Conservation (phyloP, 1,140 invertebrate genomes). For the Dinothrombium tinctorium region DNA sequence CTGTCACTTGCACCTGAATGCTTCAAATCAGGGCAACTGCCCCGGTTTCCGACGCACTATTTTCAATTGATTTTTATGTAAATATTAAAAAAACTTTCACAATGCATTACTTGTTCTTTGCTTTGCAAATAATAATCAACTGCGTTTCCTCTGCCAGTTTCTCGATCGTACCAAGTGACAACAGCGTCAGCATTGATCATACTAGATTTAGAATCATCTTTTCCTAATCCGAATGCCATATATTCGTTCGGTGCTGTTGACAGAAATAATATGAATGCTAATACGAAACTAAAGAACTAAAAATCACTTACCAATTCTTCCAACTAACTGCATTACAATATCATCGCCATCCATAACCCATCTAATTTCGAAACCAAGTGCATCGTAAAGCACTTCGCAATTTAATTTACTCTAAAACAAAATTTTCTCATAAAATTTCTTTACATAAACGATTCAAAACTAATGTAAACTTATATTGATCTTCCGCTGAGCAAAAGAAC, state of each 20-base stretch:
- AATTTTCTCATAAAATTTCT: too few species aligned
- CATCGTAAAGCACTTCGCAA: constrained; percentile 67
- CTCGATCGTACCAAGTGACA: constrained; percentile 47
- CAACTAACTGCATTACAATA: constrained; percentile 68
- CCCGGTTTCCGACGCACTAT: constrained; percentile 44
- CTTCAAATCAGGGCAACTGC: constrained; percentile 54
- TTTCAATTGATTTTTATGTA: too few species aligned
- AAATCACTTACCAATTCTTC: constrained; percentile 48
- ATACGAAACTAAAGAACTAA: neutral
- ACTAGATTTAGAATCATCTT: constrained; percentile 35
- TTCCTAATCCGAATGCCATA: constrained; percentile 64
- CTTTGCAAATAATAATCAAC: constrained; percentile 13
- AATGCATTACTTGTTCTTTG: constrained; percentile 6
- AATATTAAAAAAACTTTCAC: constrained; percentile 2
- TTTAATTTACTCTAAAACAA: constrained; percentile 71
- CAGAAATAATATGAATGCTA: too few species aligned
- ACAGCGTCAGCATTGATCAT: constrained; percentile 69
- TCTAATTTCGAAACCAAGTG: constrained; percentile 59
- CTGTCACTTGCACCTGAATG: constrained; percentile 37
- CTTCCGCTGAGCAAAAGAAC: too few species aligned
- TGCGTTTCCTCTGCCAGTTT: constrained; percentile 32
- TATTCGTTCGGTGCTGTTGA: constrained; percentile 46
- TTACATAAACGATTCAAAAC: too few species aligned
- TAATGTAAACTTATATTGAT: too few species aligned
- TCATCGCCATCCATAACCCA: constrained; percentile 80